phyloP scores from a whole-genome alignment of 2,888 invertebrate genomes.

The Branchellion lobata region DNA sequence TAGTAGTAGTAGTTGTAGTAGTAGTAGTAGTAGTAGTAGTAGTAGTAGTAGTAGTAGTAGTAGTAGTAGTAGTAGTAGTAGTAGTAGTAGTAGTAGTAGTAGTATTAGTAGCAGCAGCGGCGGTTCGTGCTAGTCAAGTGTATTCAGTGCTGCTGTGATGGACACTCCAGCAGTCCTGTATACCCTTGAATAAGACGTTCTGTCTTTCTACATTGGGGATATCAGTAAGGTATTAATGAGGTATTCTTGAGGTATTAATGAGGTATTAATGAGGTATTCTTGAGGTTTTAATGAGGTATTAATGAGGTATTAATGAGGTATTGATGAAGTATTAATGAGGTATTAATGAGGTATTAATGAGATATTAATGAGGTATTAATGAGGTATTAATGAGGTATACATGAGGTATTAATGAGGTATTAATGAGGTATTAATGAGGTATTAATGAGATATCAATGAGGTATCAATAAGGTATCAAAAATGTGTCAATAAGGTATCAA shows the following conservation, averaged over 20 bases:
- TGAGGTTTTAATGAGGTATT: not conserved
- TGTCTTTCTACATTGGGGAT: not conserved
- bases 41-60: slow-evolving; percentile 50
- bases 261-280: not conserved
- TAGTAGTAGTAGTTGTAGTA: slow-evolving; percentile 42
- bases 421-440: no score
- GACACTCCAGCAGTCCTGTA: slow-evolving; percentile 21
- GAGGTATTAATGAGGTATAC: no score
- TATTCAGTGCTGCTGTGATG: slow-evolving; percentile 40
- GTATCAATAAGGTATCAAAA: no score
- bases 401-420: no score
- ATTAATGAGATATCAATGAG: no score
- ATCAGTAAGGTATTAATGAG: not conserved
- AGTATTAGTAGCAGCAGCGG: slow-evolving; percentile 48
- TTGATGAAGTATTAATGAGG: no score
- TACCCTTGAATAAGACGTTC: slow-evolving; percentile 32
- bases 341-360: no score
- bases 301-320: no score
- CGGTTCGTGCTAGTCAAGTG: slow-evolving; percentile 34
- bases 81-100: slow-evolving; percentile 50
- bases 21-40: slow-evolving; percentile 50
- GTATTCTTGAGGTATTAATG: no score
- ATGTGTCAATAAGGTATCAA: no score
- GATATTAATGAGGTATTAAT: no score
- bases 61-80: slow-evolving; percentile 48